Base-by-base conservation (phyloP, 2,888 invertebrate genomes). In the Machimus atricapillus region DNA sequence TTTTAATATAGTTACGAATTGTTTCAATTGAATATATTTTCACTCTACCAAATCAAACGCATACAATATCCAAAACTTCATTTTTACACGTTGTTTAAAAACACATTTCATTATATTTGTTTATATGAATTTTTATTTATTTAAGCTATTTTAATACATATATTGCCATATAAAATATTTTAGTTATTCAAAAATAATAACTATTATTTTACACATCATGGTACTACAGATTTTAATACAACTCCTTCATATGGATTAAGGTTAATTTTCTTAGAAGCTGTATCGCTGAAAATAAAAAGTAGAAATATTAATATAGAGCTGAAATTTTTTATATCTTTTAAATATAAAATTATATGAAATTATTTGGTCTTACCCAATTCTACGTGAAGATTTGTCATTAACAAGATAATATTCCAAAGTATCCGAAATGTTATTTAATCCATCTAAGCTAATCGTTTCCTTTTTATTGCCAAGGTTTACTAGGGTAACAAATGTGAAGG, bases 401-500 rank as follows among this genome's bases (percentile, higher is more conserved):
- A 91, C 90, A 52, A 92, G 5, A 1, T 90, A 89, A 89, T 91
- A 91, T 34, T 89, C 88, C 88, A 92, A 87, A 14, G 90, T 87
- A 1, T 81, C 46, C 0, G 91, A 89, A 31, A 92, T 73, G 56
- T 90, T 88, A 1, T 46, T 43, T n/a, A 91, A 90, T 8, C 66
- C 87, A 0, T 91, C 90, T 23, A 94, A 90, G 89, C 93, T 92
- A 0, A 94, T 89, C 0, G 88, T 89, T 88, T 93, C 91, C 0
- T 90, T 88, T 4, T 90, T 88, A 73, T 91, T 90, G 4, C 91
- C 92, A 66, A 94, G 90, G 90, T 94, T 94, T 14, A 93, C 89
- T 0, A 94, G 88, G 0, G 93, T 93, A 0, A 94, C 89, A 8
- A 93, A 91, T 0, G 91, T 91, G 27, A 23, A 12, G 9, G 66